Evolutionary conservation across 2,113 vertebrate species (phyloP), one percentile per base, ranked within the genome.

Genomic region (Sorex fumeus): DNA sequence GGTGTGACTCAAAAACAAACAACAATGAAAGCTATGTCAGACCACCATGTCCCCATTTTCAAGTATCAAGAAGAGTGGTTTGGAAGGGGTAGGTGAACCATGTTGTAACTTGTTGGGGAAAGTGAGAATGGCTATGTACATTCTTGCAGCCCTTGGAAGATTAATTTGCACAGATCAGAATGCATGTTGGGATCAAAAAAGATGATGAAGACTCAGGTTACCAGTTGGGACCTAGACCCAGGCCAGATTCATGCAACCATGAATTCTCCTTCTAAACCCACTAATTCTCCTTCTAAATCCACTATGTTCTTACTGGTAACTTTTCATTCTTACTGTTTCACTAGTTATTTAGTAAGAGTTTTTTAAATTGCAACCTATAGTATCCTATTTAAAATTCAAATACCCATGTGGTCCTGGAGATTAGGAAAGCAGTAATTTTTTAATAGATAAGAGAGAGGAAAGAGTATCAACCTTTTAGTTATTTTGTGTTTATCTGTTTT

Each of bases 261-360:
- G 10, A 19, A 10, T 43, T 62, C n/a, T 77, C 10, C 21, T 1
- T 3, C 45, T 32, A 28, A 16, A 28, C 8, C 40, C 40, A n/a
- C 45, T 47, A 6, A 47, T 47, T 11, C 7, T 87, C 36, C n/a
- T 74, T 88, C 82, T 92, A 25, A 93, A 67, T n/a, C 47, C 71
- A 13, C 7, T 23, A 2, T 57, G 27, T 4, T 15, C 43, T 23
- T 27, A 2, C 6, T n/a, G 6, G 30, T 30, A 36, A 8, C 27
- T 13, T 69, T 32, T 3, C 21, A 18, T 13, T 43, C 9, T 70
- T 57, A n/a, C n/a, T 62, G n/a, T 72, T 93, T 15, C 15, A 27
- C 19, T 84, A 27, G 19, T 69, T 43, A 45, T 16, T 40, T 27
- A 16, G 27, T 74, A 28, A 84, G 18, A 60, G 19, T 60, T 60